Evolutionary conservation across 2,888 invertebrate species (phyloP).

Genomic region (Ligdia adustata): DNA sequence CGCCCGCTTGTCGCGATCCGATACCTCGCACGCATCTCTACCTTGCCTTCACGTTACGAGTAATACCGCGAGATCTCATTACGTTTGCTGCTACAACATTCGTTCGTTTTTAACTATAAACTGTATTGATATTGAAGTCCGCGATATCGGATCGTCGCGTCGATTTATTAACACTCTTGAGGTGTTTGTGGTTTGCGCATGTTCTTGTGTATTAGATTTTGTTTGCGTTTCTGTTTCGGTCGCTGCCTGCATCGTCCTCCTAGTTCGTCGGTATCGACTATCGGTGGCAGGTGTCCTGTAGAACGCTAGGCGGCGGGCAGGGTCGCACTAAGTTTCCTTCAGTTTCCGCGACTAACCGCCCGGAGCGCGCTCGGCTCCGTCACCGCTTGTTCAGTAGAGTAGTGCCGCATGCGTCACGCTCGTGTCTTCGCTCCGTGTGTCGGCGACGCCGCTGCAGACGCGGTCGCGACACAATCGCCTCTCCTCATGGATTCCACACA

Average conservation of each 20-base stretch:
- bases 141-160: slow-evolving; percentile 51
- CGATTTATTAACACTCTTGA: slow-evolving; percentile 54
- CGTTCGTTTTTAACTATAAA: no score
- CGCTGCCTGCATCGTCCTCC: slow-evolving; percentile 15
- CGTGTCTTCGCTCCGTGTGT: no score
- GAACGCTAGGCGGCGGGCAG: slow-evolving; percentile 28
- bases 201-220: slow-evolving; percentile 49
- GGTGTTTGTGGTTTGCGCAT: slow-evolving; percentile 59
- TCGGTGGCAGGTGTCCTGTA: slow-evolving; percentile 8
- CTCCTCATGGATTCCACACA: no score
- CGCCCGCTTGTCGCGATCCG: slow-evolving; percentile 63
- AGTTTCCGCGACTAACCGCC: slow-evolving; percentile 20
- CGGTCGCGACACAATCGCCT: no score
- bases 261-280: no score
- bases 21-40: slow-evolving; percentile 39
- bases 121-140: no score
- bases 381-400: slow-evolving; percentile 20
- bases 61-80: not conserved
- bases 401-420: slow-evolving; percentile 27
- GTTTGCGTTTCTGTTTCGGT: slow-evolving; percentile 33
- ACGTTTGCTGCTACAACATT: no score
- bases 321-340: slow-evolving; percentile 39
- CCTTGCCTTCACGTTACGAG: not conserved
- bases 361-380: not conserved
- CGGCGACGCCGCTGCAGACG: no score